Conservation (phyloP, 2,113 vertebrate species). For the Apeltes quadracus region DNA sequence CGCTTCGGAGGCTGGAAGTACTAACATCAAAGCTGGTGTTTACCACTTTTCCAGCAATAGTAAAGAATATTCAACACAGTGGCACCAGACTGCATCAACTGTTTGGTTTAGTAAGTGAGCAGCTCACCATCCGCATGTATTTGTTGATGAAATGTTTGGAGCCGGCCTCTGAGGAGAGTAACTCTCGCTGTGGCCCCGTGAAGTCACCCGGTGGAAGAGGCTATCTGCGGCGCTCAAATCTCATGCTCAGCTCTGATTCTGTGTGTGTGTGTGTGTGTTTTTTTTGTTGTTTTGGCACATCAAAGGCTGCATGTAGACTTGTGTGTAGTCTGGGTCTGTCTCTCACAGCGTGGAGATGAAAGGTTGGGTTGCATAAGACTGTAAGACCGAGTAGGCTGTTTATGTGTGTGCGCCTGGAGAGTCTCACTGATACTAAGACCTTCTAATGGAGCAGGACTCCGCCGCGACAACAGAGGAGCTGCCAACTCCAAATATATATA, state of each 20-base stretch:
- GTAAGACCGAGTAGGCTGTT: slow-evolving; percentile 49
- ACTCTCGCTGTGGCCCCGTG: slow-evolving; percentile 24
- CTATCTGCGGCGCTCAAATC: slow-evolving; percentile 20
- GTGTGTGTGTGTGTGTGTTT: slow-evolving; percentile 6
- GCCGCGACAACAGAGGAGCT: slow-evolving; percentile 18
- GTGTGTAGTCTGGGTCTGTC: slow-evolving; percentile 60
- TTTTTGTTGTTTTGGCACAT: slow-evolving; percentile 51
- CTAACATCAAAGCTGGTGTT: slow-evolving; percentile 20
- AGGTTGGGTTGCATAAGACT: slow-evolving; percentile 66
- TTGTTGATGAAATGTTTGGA: slow-evolving; percentile 37
- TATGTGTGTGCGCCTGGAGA: slow-evolving; percentile 52
- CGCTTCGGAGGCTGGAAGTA: slow-evolving; percentile 17
- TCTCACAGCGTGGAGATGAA: slow-evolving; percentile 63
- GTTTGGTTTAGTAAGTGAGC: slow-evolving; percentile 33
- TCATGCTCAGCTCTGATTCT: slow-evolving; percentile 45
- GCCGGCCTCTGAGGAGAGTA: slow-evolving; percentile 26
- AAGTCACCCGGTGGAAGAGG: slow-evolving; percentile 26
- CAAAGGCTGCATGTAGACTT: slow-evolving; percentile 52
- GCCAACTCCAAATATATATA: slow-evolving; percentile 24
- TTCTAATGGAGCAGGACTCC: slow-evolving; percentile 57
- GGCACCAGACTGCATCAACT: slow-evolving; percentile 29
- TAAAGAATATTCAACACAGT: slow-evolving; percentile 14
- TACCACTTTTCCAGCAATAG: slow-evolving; percentile 21
- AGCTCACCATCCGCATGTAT: slow-evolving; percentile 35
- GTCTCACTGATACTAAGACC: slow-evolving; percentile 57